Evolutionary conservation across 2,113 vertebrate species (phyloP).

Genomic region (Tiliqua scincoides): DNA sequence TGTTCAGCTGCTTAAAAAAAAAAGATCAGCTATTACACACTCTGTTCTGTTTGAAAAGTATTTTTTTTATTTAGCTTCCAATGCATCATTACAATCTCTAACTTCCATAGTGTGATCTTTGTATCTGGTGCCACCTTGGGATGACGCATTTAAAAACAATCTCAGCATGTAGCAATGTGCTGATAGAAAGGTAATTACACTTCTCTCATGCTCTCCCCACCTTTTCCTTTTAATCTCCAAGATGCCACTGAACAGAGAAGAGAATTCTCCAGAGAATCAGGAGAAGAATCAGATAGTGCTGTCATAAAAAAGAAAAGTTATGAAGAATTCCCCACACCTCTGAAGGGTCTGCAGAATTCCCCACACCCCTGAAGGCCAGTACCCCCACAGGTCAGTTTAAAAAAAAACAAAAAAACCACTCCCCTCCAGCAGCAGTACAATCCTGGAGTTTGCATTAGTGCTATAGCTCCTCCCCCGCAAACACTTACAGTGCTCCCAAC

Average conservation of each 20-base stretch:
- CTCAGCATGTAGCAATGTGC: background rate
- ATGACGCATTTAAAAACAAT: conserved; percentile 15
- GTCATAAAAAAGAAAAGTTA: background rate
- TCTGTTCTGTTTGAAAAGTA: background rate
- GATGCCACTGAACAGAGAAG: background rate
- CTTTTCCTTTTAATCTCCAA: background rate
- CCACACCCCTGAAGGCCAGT: too few species aligned
- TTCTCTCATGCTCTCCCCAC: background rate
- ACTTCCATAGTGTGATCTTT: conserved; percentile 18
- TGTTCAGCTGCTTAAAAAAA: background rate
- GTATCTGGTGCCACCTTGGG: background rate
- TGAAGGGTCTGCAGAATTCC: too few species aligned
- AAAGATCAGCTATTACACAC: background rate
- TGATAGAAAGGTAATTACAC: background rate
- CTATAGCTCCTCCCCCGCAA: too few species aligned
- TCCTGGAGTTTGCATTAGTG: too few species aligned
- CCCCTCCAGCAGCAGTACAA: too few species aligned
- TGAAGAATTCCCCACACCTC: too few species aligned
- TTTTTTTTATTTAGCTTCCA: background rate
- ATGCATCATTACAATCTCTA: conserved; percentile 14
- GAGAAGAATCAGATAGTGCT: background rate
- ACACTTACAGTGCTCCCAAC: too few species aligned
- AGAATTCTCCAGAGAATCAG: background rate
- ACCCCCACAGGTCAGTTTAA: too few species aligned
- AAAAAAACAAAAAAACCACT: too few species aligned